A percentile compares a stretch with the other conserved stretches of the same genome.
These are phyloP conservation scores for Pseudoips prasinana DNA, from an alignment of 2,888 invertebrate species.

Conservation along the genomic window DNA sequence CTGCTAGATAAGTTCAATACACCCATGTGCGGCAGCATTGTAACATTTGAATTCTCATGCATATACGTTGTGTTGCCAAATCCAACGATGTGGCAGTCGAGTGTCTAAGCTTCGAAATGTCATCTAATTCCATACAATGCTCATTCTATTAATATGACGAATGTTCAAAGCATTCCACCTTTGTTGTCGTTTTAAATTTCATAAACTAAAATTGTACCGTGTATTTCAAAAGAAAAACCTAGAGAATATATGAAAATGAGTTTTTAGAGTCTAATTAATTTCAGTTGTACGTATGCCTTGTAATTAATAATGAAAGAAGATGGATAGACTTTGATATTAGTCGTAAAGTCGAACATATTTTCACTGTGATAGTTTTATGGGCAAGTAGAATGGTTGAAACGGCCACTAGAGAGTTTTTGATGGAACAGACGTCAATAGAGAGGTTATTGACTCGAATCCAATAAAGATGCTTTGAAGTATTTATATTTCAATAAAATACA, in stretches of 20 bases:
- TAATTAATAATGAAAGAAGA: slow-evolving; percentile 13
- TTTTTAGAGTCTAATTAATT: slow-evolving; percentile 3
- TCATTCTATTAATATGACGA: slow-evolving; percentile 43
- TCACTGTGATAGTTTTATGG: slow-evolving; percentile 13
- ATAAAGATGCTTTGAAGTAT: slow-evolving; percentile 14
- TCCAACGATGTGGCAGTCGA: slow-evolving; percentile 12
- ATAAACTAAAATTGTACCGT: slow-evolving; percentile 21
- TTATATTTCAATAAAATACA: slow-evolving; percentile 18
- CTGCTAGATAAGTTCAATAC: no score
- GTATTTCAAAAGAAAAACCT: no score
- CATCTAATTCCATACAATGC: slow-evolving; percentile 43
- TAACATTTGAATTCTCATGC: slow-evolving; percentile 28
- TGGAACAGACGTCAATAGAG: slow-evolving; percentile 15
- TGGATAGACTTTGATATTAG: slow-evolving; percentile 18
- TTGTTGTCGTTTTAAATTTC: slow-evolving; percentile 31
- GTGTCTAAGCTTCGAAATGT: slow-evolving; percentile 34
- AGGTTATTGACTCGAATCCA: slow-evolving; percentile 16
- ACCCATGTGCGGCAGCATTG: no score
- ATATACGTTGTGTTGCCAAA: slow-evolving; percentile 28
- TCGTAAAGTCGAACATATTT: slow-evolving; percentile 17
- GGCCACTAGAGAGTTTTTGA: slow-evolving; percentile 10
- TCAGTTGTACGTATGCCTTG: neutral
- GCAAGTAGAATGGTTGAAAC: slow-evolving; percentile 7
- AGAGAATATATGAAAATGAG: no score
- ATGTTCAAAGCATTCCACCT: slow-evolving; percentile 33